Conservation (phyloP, 2,888 invertebrate species). For the Chymomyza procnemis region DNA sequence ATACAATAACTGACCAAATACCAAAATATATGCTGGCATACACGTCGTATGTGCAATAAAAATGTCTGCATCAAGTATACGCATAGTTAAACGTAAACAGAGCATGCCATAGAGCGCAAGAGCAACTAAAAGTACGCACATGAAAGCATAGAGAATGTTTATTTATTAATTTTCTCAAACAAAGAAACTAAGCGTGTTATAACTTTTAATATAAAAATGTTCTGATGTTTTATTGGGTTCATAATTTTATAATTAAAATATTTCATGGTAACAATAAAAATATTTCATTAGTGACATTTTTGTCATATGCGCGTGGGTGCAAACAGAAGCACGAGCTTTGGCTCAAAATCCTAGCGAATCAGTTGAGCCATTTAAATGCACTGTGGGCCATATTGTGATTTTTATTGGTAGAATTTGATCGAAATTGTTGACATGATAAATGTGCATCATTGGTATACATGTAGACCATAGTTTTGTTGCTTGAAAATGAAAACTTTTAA, state of each 20-base stretch:
- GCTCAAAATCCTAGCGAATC: background rate
- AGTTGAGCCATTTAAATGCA: background rate
- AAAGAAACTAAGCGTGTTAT: background rate
- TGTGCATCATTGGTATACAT: too few species aligned
- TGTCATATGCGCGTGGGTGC: conserved; percentile 8
- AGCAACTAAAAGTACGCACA: too few species aligned
- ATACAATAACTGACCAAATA: background rate
- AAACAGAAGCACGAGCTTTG: conserved; percentile 8
- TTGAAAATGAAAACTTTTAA: too few species aligned
- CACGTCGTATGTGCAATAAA: background rate
- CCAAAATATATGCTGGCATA: background rate
- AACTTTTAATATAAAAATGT: conserved; percentile 14
- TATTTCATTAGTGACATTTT: conserved; percentile 39
- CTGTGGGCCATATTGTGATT: background rate
- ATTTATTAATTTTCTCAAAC: conserved; percentile 5
- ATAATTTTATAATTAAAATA: conserved; percentile 43
- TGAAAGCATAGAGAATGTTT: conserved; percentile 2
- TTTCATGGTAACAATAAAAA: conserved; percentile 13
- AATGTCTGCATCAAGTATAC: background rate
- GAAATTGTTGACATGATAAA: too few species aligned
- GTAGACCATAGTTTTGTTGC: too few species aligned
- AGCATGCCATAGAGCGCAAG: background rate
- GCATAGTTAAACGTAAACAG: background rate
- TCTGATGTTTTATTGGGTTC: background rate
- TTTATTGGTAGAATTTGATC: too few species aligned